Base-by-base conservation (phyloP, 92 coral and sea anemone species). In the Metridium senile region DNA sequence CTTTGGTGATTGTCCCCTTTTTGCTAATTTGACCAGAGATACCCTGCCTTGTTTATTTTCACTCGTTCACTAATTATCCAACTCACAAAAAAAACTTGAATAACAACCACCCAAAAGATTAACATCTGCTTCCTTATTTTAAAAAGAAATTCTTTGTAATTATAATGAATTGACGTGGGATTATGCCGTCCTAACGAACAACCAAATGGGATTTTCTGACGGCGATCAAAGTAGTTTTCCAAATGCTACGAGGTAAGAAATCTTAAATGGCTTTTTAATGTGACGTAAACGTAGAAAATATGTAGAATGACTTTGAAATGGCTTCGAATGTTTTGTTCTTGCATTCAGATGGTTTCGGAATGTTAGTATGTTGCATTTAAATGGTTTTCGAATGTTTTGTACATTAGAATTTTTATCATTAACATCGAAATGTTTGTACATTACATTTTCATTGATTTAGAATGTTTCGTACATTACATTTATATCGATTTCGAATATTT, bases 111-210 rank as follows among this genome's bases (percentile, higher is more conserved):
- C n/a, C n/a, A n/a, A n/a, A n/a, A n/a, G n/a, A n/a, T n/a, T n/a
- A n/a, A 31, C 69, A 63, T 21, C 69, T 63, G 69, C 28, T 28
- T 63, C 69, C 69, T 31, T 63, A 29, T 63, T 63, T 63, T 63
- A 35, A 63, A 39, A 1, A 20, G 28, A 39, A 63, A 29, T 21
- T 63, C 69, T 13, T 1, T 27, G 29, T 39, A 39, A 39, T 39
- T 39, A 39, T 63, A 63, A 31, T 31, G 16, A 63, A 4, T 63
- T 63, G 29, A 63, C 69, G 16, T 28, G 28, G 28, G 69, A 4
- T 63, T 28, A 35, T 27, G 6, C 69, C 2, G 45, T 28, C 8
- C 69, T 63, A 63, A 63, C 69, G 69, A 28, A 63, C 69, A 11
- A 10, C 27, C 66, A 63, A 63, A 63, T 63, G 69, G 69, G 43